Percentiles rank a stretch among this genome's conserved stretches.
Conservation (phyloP, 2,797 vertebrate species). For the Ptychobarbus kaznakovi region DNA sequence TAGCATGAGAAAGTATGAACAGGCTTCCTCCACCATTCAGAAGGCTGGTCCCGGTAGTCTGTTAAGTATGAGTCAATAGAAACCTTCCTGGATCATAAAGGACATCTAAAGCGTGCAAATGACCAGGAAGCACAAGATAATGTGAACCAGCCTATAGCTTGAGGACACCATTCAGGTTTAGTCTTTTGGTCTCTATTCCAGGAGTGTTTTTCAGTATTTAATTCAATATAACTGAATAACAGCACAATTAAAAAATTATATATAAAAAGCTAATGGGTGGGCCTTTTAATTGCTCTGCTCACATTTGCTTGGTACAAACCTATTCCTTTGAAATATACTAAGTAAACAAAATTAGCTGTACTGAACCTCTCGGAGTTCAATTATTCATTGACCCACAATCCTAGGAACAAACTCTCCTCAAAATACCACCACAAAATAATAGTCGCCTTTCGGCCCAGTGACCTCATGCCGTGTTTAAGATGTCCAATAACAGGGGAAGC, state of each 20-base stretch:
- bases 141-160: constrained; percentile 58
- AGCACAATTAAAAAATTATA: background rate
- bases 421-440: constrained; percentile 82
- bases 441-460: constrained; percentile 77
- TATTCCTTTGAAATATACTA: constrained; percentile 18
- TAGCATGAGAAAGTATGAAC: constrained; percentile 41
- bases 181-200: background rate
- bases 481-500: constrained; percentile 83
- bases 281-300: background rate
- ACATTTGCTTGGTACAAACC: background rate
- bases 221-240: background rate
- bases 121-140: constrained; percentile 51
- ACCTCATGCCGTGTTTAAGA: constrained; percentile 84
- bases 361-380: constrained; percentile 67
- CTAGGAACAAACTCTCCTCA: constrained; percentile 74
- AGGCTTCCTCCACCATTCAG: constrained; percentile 15
- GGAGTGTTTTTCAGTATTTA: background rate
- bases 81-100: constrained; percentile 47
- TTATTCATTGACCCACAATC: constrained; percentile 79
- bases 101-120: constrained; percentile 57
- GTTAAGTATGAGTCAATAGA: constrained; percentile 54
- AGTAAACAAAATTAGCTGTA: constrained; percentile 63
- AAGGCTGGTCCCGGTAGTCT: constrained; percentile 5
- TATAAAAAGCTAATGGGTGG: background rate
- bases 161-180: background rate